Evolutionary conservation across 2,797 vertebrate species (phyloP).

Genomic region (Carapus acus): DNA sequence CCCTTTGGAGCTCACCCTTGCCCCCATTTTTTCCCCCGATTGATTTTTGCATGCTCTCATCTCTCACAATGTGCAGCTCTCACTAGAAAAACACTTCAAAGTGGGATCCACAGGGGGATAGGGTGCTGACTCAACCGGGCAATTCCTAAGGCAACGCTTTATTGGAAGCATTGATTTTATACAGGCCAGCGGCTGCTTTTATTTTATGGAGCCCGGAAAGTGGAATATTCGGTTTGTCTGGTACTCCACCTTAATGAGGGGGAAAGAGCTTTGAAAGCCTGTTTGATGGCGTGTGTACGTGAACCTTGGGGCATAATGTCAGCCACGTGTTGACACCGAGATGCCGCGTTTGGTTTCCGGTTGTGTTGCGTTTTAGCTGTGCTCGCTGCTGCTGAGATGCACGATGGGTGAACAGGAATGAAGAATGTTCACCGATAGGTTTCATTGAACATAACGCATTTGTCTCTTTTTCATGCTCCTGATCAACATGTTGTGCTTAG

Average conservation of each 20-base stretch:
- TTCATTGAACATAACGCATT: too few species aligned
- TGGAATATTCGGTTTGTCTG: slow-evolving; percentile 21
- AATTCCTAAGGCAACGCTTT: slow-evolving; percentile 24
- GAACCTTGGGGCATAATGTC: slow-evolving; percentile 20
- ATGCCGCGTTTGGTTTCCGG: slow-evolving; percentile 3
- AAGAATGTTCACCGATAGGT: too few species aligned
- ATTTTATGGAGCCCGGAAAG: slow-evolving; percentile 19
- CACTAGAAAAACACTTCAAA: slow-evolving; percentile 29
- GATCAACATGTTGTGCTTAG: too few species aligned
- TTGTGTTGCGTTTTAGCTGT: not conserved
- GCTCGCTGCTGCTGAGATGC: slow-evolving; percentile 8
- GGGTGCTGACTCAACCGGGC: slow-evolving; percentile 26
- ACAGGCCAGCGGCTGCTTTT: slow-evolving; percentile 14
- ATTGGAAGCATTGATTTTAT: slow-evolving; percentile 36
- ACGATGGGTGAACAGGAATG: not conserved
- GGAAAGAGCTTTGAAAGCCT: slow-evolving; percentile 28
- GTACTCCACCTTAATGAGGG: slow-evolving; percentile 23
- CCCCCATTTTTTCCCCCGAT: slow-evolving; percentile 16
- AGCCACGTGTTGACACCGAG: slow-evolving; percentile 10
- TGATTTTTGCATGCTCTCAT: slow-evolving; percentile 13
- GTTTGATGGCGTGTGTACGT: not conserved
- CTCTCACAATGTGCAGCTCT: not conserved
- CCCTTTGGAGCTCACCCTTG: slow-evolving; percentile 2
- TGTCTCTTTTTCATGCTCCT: too few species aligned
- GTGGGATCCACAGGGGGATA: slow-evolving; percentile 5